Percentiles rank a stretch among this genome's conserved stretches.
These are phyloP conservation scores for Sapayoa aenigma DNA, from an alignment of 2,113 vertebrate genomes.

Conservation along the genomic window DNA sequence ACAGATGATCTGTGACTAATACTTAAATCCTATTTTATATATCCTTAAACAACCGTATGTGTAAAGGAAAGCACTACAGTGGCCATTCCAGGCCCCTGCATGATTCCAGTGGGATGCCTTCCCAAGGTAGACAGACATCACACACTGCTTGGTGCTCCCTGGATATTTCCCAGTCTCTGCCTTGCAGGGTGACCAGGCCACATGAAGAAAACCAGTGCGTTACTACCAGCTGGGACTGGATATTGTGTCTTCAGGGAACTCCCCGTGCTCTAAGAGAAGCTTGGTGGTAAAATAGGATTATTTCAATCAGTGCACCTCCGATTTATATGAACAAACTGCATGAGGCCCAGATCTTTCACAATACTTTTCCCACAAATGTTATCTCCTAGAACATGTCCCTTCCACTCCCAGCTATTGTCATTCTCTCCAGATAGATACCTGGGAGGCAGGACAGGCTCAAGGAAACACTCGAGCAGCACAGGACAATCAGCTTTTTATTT, in stretches of 20 bases:
- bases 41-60: neutral
- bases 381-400: neutral
- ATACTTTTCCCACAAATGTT: neutral
- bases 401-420: neutral
- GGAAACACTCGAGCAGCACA: neutral
- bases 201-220: neutral
- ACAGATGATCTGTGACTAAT: neutral
- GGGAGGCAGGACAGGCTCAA: neutral
- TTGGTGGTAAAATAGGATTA: neutral
- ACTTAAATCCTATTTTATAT: neutral
- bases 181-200: no score
- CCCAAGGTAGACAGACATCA: neutral
- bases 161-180: neutral
- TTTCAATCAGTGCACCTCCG: neutral
- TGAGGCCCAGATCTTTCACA: neutral
- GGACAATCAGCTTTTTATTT: constrained; percentile 10
- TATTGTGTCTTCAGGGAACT: neutral
- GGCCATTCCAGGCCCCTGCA: neutral
- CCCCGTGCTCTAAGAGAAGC: neutral
- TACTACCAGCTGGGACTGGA: neutral
- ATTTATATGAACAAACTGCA: neutral
- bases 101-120: neutral
- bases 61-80: neutral
- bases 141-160: neutral
- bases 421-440: neutral